Evolutionary conservation across 2,888 invertebrate genomes (phyloP).

Genomic region (Caenorhabditis uteleia): DNA sequence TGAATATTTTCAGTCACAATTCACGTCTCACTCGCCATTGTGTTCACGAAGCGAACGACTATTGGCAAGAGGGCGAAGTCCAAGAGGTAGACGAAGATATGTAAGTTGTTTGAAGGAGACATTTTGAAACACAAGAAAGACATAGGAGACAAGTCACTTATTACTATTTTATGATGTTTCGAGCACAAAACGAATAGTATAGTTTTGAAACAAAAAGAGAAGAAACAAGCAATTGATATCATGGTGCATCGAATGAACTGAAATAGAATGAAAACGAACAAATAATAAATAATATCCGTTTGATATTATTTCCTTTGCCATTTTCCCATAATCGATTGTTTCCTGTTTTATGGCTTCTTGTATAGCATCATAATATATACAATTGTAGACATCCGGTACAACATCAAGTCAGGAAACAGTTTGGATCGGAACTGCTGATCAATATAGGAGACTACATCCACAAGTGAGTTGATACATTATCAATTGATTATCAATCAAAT

Average conservation of each 20-base stretch:
- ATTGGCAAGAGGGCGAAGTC: constrained; percentile 59
- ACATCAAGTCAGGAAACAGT: constrained; percentile 62
- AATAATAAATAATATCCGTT: too few relatives aligned
- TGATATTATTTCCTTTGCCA: too few relatives aligned
- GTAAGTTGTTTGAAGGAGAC: constrained; percentile 20
- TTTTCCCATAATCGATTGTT: constrained; percentile 1
- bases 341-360: neutral
- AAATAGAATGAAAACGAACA: too few relatives aligned
- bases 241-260: too few relatives aligned
- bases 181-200: too few relatives aligned
- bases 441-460: constrained; percentile 63
- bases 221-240: too few relatives aligned
- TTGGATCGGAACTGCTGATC: constrained; percentile 64
- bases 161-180: too few relatives aligned
- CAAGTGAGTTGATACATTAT: constrained; percentile 55
- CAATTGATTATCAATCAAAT: too few relatives aligned
- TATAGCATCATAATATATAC: constrained; percentile 2
- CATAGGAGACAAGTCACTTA: too few relatives aligned
- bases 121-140: too few relatives aligned
- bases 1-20: constrained; percentile 50
- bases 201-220: too few relatives aligned
- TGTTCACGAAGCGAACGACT: constrained; percentile 66
- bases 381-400: constrained; percentile 45
- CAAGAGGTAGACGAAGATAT: constrained; percentile 27
- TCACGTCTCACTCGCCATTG: constrained; percentile 61